A percentile compares a stretch with the other conserved stretches of the same genome.
These are phyloP conservation scores for Coendou prehensilis DNA, from an alignment of 2,797 vertebrate genomes.

Conservation along the genomic window DNA sequence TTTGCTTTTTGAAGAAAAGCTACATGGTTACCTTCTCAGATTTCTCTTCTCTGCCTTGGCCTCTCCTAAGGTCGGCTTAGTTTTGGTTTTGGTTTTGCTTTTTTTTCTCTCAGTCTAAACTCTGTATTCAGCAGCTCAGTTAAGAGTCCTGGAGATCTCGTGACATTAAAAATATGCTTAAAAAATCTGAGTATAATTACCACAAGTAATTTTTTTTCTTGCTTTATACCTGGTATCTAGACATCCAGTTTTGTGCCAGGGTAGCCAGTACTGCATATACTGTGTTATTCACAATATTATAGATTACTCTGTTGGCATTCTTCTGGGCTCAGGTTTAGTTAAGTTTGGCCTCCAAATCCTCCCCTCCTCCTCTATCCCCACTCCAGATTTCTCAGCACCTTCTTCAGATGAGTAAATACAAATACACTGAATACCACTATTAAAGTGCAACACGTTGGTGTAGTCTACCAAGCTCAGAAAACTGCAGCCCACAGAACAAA, in stretches of 20 bases:
- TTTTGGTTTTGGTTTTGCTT: background rate
- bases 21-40: background rate
- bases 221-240: background rate
- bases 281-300: background rate
- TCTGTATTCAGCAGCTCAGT: background rate
- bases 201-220: background rate
- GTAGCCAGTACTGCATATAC: background rate
- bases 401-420: constrained; percentile 19
- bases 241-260: background rate
- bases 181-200: background rate
- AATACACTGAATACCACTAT: background rate
- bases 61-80: background rate
- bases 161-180: background rate
- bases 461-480: background rate
- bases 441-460: background rate
- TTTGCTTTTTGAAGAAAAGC: background rate
- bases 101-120: background rate
- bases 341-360: background rate
- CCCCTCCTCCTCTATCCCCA: fast-evolving
- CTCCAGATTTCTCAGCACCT: background rate
- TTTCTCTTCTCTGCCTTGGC: background rate
- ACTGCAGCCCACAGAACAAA: background rate
- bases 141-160: background rate
- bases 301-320: background rate
- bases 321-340: constrained; percentile 39